Base-by-base conservation (phyloP, 92 coral and sea anemone species). In the Bergia sp. region DNA sequence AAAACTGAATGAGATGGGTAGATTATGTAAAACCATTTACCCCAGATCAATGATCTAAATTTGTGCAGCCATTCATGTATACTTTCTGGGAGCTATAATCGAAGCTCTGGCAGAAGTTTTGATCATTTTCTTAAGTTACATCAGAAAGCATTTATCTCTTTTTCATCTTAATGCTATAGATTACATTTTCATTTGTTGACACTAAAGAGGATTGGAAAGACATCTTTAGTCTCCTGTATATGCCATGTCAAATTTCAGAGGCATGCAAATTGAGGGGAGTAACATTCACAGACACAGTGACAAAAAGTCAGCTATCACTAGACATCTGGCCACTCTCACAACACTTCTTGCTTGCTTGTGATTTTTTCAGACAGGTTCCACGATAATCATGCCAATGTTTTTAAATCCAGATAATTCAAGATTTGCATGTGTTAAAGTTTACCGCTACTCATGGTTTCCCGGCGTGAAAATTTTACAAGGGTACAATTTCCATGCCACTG, bases 261-360 rank as follows among this genome's bases (percentile, higher is more conserved):
- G 78, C 5, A 74, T 74, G 78, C 49, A 74, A 37, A 37, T 39
- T 18, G 7, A 11, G 45, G 7, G 37, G 1, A 13, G 44, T 36
- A 4, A n/a, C 58, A 84, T 20, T 55, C 20, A 73, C 78, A 5
- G 20, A 44, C 49, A 53, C 38, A 72, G 47, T 5, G 57, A 7
- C 37, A 66, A 66, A 49, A 65, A 84, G 77, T 39, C 58, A 69
- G n/a, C 75, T 41, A 38, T 67, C 8, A 36, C 20, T 16, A 69
- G 71, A 84, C 79, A 69, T 84, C 44, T 82, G 77, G 87, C 75
- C 58, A 36, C 67, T 84, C 1, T 57, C 85, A 55, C 43, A 18
- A 55, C 21, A 80, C 21, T 84, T 84, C n/a, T 47, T 49, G 38
- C 13, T 69, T 67, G 65, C 79, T 50, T 36, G 6, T 18, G 16